Evolutionary conservation across 2,888 invertebrate genomes (phyloP).

Genomic region (Heliconius aoede): DNA sequence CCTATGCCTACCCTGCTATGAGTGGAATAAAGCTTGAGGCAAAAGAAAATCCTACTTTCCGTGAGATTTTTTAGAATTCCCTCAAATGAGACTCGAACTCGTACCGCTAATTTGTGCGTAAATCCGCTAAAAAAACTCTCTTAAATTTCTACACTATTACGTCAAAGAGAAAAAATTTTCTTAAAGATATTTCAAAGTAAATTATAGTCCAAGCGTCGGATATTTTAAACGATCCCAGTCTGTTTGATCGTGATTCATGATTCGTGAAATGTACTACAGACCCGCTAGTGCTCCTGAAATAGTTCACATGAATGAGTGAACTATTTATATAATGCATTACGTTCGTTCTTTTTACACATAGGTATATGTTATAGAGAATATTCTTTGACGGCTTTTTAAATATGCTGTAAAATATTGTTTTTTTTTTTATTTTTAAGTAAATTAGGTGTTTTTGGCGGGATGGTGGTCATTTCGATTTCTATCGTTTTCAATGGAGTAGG

Average conservation of each 20-base stretch:
- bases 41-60: not conserved
- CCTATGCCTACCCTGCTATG: not conserved
- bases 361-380: not conserved
- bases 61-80: not conserved
- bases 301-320: conserved; percentile 35
- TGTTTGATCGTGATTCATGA: conserved; percentile 31
- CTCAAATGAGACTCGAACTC: not conserved
- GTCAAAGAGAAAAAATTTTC: not conserved
- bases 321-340: conserved; percentile 37
- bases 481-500: not conserved
- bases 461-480: not conserved
- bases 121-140: not conserved
- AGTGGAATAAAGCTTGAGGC: not conserved
- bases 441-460: too few relatives aligned
- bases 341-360: not conserved
- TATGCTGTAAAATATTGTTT: not conserved
- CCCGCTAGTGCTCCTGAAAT: conserved; percentile 36
- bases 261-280: conserved; percentile 38
- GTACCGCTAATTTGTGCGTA: not conserved
- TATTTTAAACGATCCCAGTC: conserved; percentile 12
- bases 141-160: not conserved
- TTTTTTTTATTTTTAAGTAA: too few relatives aligned
- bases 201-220: not conserved
- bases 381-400: conserved; percentile 2
- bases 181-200: not conserved